Evolutionary conservation across 2,797 vertebrate genomes (phyloP).

Genomic region (Melanotaenia nigrans): DNA sequence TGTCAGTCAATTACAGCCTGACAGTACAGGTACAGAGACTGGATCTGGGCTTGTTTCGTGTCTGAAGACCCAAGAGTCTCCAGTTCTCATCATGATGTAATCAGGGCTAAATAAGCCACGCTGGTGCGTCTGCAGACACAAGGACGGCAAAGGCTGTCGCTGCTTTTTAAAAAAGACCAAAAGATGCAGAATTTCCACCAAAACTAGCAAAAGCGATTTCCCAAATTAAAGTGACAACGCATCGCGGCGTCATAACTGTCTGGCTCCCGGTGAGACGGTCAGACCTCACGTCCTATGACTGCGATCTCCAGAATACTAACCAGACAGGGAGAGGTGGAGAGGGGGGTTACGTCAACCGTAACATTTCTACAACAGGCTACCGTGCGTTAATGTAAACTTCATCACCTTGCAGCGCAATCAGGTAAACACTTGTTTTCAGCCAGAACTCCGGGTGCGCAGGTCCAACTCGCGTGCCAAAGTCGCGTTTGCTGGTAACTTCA

Average conservation of each 20-base stretch:
- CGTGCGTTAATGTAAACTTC: constrained; percentile 72
- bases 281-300: constrained; percentile 80
- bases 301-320: constrained; percentile 80
- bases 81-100: constrained; percentile 70
- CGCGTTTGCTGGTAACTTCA: constrained; percentile 73
- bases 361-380: constrained; percentile 67
- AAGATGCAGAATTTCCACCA: constrained; percentile 38
- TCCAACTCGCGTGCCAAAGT: constrained; percentile 69
- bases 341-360: constrained; percentile 75
- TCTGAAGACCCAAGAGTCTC: constrained; percentile 53
- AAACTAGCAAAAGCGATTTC: constrained; percentile 51
- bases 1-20: constrained; percentile 47
- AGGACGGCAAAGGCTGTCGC: constrained; percentile 48
- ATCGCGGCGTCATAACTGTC: constrained; percentile 73
- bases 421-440: constrained; percentile 65
- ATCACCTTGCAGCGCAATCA: constrained; percentile 66
- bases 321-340: constrained; percentile 38
- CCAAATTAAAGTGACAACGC: constrained; percentile 66
- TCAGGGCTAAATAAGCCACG: constrained; percentile 68
- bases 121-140: constrained; percentile 64
- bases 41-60: constrained; percentile 42
- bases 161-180: background rate
- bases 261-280: constrained; percentile 72
- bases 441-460: constrained; percentile 52
- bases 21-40: constrained; percentile 23